Evolutionary conservation across 1,140 invertebrate genomes (phyloP).

Genomic region (Hirudo medicinalis): DNA sequence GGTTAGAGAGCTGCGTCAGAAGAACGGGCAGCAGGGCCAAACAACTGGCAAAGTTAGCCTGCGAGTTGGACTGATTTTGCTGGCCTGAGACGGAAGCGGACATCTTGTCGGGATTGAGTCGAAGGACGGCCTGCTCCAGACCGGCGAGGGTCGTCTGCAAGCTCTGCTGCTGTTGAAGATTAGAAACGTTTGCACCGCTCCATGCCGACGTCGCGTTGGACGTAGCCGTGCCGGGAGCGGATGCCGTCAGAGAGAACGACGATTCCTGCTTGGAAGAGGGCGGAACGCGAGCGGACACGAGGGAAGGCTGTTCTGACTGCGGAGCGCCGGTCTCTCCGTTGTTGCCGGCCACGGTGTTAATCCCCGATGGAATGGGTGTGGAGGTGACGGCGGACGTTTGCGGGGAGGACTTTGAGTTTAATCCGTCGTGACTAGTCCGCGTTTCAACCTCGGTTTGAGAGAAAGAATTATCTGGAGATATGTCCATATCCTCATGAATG

Average conservation of each 20-base stretch:
- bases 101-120: background rate
- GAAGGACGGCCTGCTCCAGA: constrained; percentile 11
- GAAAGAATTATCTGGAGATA: constrained; percentile 56
- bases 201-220: background rate
- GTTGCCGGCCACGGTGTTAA: background rate
- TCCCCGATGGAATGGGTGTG: constrained; percentile 18
- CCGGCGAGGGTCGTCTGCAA: constrained; percentile 12
- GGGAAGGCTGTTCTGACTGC: background rate
- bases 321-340: background rate
- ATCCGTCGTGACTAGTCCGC: constrained; percentile 21
- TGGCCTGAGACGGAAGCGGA: background rate
- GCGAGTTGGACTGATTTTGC: background rate
- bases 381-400: constrained; percentile 22
- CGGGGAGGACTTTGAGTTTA: constrained; percentile 29
- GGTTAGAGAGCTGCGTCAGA: constrained; percentile 46
- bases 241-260: background rate
- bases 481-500: constrained; percentile 61
- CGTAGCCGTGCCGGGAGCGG: background rate
- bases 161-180: constrained; percentile 6
- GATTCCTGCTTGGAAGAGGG: too few species aligned
- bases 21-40: constrained; percentile 44
- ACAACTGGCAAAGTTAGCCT: constrained; percentile 4
- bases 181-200: background rate
- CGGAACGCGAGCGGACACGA: background rate
- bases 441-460: constrained; percentile 25